Evolutionary conservation across 2,797 vertebrate species (phyloP).

Genomic region (Manis javanica): DNA sequence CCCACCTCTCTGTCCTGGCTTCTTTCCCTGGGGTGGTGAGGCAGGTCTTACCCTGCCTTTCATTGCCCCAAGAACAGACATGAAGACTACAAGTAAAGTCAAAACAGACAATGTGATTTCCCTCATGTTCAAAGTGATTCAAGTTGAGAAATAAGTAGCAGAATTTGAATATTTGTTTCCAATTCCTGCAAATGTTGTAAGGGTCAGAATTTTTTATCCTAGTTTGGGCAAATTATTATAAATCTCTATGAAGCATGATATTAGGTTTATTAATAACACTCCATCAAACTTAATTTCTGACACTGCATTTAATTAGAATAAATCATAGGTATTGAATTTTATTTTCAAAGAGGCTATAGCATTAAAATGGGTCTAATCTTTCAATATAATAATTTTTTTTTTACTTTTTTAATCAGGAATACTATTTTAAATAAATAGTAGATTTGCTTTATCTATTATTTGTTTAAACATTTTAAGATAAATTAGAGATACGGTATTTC

Average conservation of each 20-base stretch:
- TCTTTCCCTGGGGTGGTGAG: background rate
- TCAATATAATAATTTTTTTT: background rate
- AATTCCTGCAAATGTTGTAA: background rate
- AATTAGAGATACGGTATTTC: background rate
- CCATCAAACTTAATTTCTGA: background rate
- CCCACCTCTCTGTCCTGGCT: background rate
- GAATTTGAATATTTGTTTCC: background rate
- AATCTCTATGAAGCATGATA: background rate
- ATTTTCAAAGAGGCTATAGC: background rate
- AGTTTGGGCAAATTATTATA: background rate
- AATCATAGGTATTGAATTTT: background rate
- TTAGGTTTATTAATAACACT: background rate
- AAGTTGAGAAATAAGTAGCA: background rate
- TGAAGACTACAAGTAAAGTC: background rate
- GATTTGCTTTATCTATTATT: background rate
- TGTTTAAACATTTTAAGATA: background rate
- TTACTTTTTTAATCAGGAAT: background rate
- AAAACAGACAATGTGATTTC: background rate
- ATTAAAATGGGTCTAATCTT: background rate
- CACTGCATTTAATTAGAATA: background rate
- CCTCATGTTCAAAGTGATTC: background rate
- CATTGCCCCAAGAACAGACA: no score
- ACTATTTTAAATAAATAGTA: background rate
- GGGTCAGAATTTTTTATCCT: background rate
- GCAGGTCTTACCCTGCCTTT: background rate